Evolutionary conservation across 2,888 invertebrate species (phyloP), one percentile per base, ranked within the genome.

Genomic region (Hirtodrosophila alboralis): DNA sequence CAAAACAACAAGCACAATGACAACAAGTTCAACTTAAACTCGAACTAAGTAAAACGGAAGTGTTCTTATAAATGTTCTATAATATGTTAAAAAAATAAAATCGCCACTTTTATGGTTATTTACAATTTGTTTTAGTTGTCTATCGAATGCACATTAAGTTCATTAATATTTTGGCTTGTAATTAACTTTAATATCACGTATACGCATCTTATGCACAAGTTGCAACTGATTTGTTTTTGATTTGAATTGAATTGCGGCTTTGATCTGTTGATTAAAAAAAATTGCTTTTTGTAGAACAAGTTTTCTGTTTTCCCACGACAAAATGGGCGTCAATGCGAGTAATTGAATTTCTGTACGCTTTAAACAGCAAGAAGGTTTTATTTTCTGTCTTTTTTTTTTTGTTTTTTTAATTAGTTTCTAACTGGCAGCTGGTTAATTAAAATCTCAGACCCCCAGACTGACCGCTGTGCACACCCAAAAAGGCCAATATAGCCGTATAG

Each of bases 221-320:
- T n/a, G n/a, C 18, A 4, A 21, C 5, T 4, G 54, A 23, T 4
- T 8, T 28, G 66, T n/a, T 31, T 28, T 43, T n/a, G 23, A 27
- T 62, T 64, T 36, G 3, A 34, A 44, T 52, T 12, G 52, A 16
- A 13, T n/a, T n/a, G n/a, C n/a, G n/a, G n/a, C 10, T 48, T 13
- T 21, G 7, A 28, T 38, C 37, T 12, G n/a, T n/a, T n/a, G n/a
- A n/a, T n/a, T n/a, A n/a, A n/a, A n/a, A n/a, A n/a, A n/a, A n/a
- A n/a, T n/a, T n/a, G n/a, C n/a, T 28, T n/a, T 26, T 16, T 18
- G 5, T 34, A 26, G 62, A 72, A 72, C 64, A 43, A 63, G 67
- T 72, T 77, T 48, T 28, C 7, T 12, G 51, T 72, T 80, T 87
- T 85, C 87, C 73, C 86, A 85, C 80, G 75, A 48, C 38, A 23